Conservation (phyloP, 2,888 invertebrate species). For the Dryobotodes eremita region DNA sequence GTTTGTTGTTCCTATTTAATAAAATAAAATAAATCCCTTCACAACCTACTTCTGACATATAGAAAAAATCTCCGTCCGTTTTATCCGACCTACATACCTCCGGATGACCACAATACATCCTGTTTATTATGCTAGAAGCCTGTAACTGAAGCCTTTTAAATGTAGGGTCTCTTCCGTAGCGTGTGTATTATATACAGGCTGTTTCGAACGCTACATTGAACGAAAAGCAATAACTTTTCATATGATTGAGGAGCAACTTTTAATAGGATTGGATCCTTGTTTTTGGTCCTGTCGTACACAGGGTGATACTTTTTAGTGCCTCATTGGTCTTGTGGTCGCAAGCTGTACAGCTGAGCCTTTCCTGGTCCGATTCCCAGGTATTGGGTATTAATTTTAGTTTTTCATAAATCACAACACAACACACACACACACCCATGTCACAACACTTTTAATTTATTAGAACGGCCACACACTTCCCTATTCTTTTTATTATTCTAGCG, state of each 20-base stretch:
- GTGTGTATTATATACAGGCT: constrained; percentile 8
- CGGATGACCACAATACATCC: not conserved
- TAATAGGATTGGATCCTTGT: not conserved
- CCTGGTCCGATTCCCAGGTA: too few relatives aligned
- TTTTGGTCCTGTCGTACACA: not conserved
- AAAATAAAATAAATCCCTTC: not conserved
- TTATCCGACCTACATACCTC: constrained; percentile 1
- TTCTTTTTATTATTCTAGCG: too few relatives aligned
- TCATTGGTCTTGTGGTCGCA: not conserved
- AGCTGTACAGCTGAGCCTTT: not conserved
- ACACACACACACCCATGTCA: too few relatives aligned
- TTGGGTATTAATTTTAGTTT: too few relatives aligned
- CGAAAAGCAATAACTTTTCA: not conserved
- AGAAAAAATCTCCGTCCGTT: not conserved
- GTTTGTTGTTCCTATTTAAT: too few relatives aligned
- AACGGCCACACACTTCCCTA: too few relatives aligned
- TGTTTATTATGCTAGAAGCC: not conserved
- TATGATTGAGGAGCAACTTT: not conserved
- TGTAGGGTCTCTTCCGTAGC: not conserved
- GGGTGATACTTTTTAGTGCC: not conserved
- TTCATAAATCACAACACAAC: too few relatives aligned
- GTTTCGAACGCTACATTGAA: not conserved
- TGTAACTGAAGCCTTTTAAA: not conserved
- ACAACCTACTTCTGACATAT: not conserved
- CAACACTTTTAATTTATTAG: too few relatives aligned